Conservation (phyloP, 2,888 invertebrate genomes). For the Melinopterus prodromus region DNA sequence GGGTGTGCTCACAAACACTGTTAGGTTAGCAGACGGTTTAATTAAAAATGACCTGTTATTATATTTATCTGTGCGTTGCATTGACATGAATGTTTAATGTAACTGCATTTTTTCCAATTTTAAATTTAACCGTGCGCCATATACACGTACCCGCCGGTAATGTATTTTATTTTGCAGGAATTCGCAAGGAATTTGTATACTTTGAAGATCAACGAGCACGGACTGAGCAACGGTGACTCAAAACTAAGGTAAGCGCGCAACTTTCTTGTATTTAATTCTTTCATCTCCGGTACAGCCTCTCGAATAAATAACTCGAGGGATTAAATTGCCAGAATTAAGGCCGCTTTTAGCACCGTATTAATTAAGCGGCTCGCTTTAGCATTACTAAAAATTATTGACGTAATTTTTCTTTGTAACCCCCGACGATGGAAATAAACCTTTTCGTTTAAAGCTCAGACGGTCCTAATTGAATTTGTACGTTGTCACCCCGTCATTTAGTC, state of each 20-base stretch:
- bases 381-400: conserved; percentile 20
- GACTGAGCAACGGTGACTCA: conserved; percentile 61
- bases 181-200: conserved; percentile 81
- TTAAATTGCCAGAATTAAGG: conserved; percentile 15
- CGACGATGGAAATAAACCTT: background rate
- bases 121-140: too few species aligned
- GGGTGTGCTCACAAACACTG: too few species aligned
- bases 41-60: too few species aligned
- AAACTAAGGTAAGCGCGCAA: conserved; percentile 64
- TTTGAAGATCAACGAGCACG: conserved; percentile 74
- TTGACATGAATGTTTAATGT: too few species aligned
- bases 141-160: background rate
- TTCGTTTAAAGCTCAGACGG: background rate
- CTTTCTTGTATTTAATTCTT: conserved; percentile 8
- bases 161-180: conserved; percentile 61
- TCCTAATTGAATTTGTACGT: conserved; percentile 5
- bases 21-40: too few species aligned
- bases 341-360: conserved; percentile 18
- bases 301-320: conserved; percentile 11
- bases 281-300: background rate
- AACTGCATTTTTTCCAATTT: background rate
- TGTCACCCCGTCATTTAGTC: background rate
- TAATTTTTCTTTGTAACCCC: conserved; percentile 14
- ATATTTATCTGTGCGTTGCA: too few species aligned
- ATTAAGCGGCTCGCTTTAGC: conserved; percentile 12